Conservation (phyloP, 37 sponge, comb jelly and placozoan species). For the Ianthella basta region DNA sequence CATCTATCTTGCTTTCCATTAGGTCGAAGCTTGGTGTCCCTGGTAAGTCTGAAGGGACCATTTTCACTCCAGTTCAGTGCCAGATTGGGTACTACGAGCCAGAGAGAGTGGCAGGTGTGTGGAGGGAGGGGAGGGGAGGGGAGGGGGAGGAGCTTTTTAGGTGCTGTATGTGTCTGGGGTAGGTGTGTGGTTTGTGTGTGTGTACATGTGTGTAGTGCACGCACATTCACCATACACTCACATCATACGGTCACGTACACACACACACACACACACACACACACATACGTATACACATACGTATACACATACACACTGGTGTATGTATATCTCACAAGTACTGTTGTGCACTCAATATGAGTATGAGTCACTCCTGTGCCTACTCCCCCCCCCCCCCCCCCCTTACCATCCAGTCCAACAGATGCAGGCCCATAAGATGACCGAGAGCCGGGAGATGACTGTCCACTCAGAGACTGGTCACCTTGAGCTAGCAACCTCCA, state of each 20-base stretch:
- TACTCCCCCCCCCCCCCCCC: too few species aligned
- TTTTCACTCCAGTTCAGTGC: constrained; percentile 47
- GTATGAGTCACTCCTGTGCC: too few species aligned
- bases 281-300: too few species aligned
- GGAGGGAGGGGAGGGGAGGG: background rate
- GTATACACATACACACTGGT: too few species aligned
- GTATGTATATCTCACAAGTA: too few species aligned
- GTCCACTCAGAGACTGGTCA: background rate
- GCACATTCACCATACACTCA: too few species aligned
- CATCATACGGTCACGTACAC: too few species aligned
- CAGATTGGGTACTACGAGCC: constrained; percentile 73
- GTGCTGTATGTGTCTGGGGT: background rate
- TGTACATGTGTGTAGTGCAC: too few species aligned
- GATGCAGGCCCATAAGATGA: constrained; percentile 18
- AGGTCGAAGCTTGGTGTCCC: constrained; percentile 83
- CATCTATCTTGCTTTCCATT: background rate
- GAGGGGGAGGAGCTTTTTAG: background rate
- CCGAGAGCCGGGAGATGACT: background rate
- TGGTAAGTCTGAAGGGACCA: constrained; percentile 71
- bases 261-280: too few species aligned
- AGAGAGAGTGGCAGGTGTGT: constrained; percentile 75
- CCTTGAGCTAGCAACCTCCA: constrained; percentile 8
- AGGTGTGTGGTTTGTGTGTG: background rate
- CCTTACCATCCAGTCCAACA: constrained; percentile 2
- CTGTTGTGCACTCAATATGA: too few species aligned